Base-by-base conservation (phyloP, 2,888 invertebrate genomes). In the Pyrochroa serraticornis region DNA sequence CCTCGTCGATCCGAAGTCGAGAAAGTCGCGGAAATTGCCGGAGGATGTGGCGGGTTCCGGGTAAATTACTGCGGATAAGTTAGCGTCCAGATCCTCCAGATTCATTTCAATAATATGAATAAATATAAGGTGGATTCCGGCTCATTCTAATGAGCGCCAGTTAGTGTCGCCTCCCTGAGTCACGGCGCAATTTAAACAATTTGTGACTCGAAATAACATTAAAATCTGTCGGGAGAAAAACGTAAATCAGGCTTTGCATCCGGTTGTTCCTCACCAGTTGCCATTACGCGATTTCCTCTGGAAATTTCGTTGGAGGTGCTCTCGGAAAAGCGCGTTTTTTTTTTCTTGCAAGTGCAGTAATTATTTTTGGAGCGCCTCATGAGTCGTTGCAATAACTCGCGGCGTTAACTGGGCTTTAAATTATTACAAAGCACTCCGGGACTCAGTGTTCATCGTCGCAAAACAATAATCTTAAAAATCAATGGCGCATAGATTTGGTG, bases 181-280 rank as follows among this genome's bases (percentile, higher is more conserved):
- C 80, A 81, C 79, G 80, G 79, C 73, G 80, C 81, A 79, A 81
- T 81, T 81, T 80, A 80, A 80, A 80, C 80, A 81, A 81, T 81
- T 81, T 81, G 80, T 80, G 80, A 80, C 79, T 80, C 76, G 79
- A 78, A 80, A 80, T 80, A 80, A 79, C 80, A 79, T 79, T 80
- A 79, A 80, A 80, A 80, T 80, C 79, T 79, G 79, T 79, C 79
- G 76, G 73, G 72, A 76, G 74, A 79, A 77, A 77, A 77, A 77
- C 77, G 79, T 80, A 80, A 80, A 80, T 80, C 79, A 79, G 79
- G 80, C 79, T 79, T 79, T 78, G 78, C 77, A 76, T 77, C 69
- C 71, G 68, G 67, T 68, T 70, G 71, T 70, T 70, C 71, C 65
- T 69, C 68, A 69, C 70, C 66, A 63, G 55, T 69, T 60, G 62